phyloP scores from a whole-genome alignment of 1,140 invertebrate genomes.

The Propsilocerus akamusi region DNA sequence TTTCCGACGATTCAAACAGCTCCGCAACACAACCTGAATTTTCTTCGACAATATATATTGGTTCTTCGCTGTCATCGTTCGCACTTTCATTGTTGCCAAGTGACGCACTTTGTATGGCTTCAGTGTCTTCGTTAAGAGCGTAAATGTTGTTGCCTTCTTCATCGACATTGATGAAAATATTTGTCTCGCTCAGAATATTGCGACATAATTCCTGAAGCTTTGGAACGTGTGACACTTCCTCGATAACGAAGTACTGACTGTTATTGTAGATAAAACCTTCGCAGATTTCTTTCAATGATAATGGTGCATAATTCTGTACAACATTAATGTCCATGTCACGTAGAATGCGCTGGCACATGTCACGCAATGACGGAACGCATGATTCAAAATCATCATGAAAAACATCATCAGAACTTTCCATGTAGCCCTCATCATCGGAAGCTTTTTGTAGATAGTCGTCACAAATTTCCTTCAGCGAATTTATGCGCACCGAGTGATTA shows the following conservation, averaged over 20 bases:
- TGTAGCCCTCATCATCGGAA: too few species aligned
- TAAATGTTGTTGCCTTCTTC: not conserved
- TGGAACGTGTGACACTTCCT: not conserved
- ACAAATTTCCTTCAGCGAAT: not conserved
- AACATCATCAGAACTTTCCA: too few species aligned
- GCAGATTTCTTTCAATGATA: not conserved
- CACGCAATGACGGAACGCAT: not conserved
- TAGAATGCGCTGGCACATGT: not conserved
- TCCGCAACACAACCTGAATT: not conserved
- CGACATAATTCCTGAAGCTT: not conserved
- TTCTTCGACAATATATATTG: conserved; percentile 2
- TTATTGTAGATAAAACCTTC: not conserved
- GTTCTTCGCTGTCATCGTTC: not conserved
- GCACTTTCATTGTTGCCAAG: too few species aligned
- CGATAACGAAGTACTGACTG: not conserved
- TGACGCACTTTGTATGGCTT: not conserved
- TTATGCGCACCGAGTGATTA: not conserved
- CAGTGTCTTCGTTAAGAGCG: not conserved
- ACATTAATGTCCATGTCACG: not conserved
- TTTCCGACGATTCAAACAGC: not conserved
- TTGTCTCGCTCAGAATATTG: not conserved
- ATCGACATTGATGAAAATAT: not conserved
- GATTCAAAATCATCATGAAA: too few species aligned
- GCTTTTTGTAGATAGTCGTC: too few species aligned
- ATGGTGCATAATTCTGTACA: not conserved